Evolutionary conservation across 2,888 invertebrate genomes (phyloP), one percentile per base, ranked within the genome.

Genomic region (Thelaira solivaga): DNA sequence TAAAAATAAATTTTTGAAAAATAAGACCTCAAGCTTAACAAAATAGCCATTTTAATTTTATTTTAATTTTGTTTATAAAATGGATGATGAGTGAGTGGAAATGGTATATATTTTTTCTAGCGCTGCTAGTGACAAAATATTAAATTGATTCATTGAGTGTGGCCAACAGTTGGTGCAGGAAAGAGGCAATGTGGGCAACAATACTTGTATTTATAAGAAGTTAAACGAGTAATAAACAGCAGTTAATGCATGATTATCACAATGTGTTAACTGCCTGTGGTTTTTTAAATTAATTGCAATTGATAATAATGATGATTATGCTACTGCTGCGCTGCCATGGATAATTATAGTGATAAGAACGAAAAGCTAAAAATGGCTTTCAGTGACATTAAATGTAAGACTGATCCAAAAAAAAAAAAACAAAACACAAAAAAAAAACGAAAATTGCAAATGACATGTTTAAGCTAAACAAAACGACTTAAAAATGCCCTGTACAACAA

Each of bases 241-340:
- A 34, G 39, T 68, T 62, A 59, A 68, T 77, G 34, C 68, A 51
- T 67, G 62, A 73, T 57, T 73, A 62, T 68, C 61, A 39, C 49
- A 16, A 49, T 73, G 73, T 73, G 62, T 77, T 73, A 73, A 73
- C 64, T 64, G 68, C 62, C 45, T 51, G 57, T 45, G 73, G 64
- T 68, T 45, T 64, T 77, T 73, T 57, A 64, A 73, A 77, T 68
- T 73, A 69, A 73, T 73, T 68, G 59, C 49, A 26, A 45, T 62
- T 55, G 76, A 62, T 47, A 49, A 45, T 51, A 29, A 67, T 51
- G 39, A 29, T 47, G 59, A 36, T 36, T 31, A 29, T 74, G 24
- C 29, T 13, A 13, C 29, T 53, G 31, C 24, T 11, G 31, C 16
- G 31, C 24, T 11, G 31, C 16, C 5, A 8, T n/a, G 45, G 7